These are phyloP conservation scores for Akabosia matsudoensis DNA, from an alignment of 1,140 invertebrate species.

Conservation along the genomic window DNA sequence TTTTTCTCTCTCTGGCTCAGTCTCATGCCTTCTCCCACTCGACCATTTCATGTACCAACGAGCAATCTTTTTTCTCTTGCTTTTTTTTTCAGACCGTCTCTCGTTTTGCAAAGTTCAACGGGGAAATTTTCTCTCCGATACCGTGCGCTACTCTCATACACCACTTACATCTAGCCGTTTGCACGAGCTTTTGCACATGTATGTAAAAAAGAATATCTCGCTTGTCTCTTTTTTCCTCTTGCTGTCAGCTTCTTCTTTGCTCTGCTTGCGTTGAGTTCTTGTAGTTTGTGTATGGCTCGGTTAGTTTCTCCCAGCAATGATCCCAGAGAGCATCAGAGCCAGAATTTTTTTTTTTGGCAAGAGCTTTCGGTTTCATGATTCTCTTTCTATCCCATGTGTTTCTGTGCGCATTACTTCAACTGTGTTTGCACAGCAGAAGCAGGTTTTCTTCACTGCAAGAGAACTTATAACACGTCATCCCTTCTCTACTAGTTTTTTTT, in stretches of 20 bases:
- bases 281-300: neutral
- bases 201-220: too few relatives aligned
- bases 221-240: neutral
- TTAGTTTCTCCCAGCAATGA: constrained; percentile 4
- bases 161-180: too few relatives aligned
- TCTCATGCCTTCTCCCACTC: constrained; percentile 5
- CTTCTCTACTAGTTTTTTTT: constrained; percentile 2
- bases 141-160: too few relatives aligned
- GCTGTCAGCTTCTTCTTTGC: neutral
- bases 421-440: too few relatives aligned
- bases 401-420: neutral
- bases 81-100: neutral
- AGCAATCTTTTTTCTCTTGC: neutral
- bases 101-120: too few relatives aligned
- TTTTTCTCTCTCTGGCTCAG: neutral
- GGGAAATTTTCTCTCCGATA: too few relatives aligned
- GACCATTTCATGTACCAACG: neutral
- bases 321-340: constrained; percentile 9
- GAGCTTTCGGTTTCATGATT: neutral
- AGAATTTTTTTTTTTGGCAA: constrained; percentile 16
- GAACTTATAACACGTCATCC: neutral
- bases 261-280: neutral
- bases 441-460: neutral
- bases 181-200: neutral
- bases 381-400: neutral